Percentiles rank a stretch among this genome's conserved stretches.
Evolutionary conservation across 2,888 invertebrate genomes (phyloP).

Genomic region (Cryptocheilus praepositus): DNA sequence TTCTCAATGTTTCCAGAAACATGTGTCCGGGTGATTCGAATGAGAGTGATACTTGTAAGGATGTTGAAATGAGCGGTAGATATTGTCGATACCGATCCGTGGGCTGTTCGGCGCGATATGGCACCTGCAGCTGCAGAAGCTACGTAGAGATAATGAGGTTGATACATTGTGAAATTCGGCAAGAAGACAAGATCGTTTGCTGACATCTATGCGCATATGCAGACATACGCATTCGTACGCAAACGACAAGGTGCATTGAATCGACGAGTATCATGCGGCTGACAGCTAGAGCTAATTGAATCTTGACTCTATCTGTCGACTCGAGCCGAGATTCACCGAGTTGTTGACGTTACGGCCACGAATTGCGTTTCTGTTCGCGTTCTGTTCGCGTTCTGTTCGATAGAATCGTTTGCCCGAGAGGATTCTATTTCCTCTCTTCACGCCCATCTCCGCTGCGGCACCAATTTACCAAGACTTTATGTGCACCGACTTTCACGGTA

Average conservation of each 20-base stretch:
- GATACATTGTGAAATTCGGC: neutral
- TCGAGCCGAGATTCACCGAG: slow-evolving; percentile 63
- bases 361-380: slow-evolving; percentile 60
- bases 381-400: too few species aligned
- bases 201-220: slow-evolving; percentile 3
- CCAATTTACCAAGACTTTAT: too few species aligned
- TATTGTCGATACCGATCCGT: too few species aligned
- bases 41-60: too few species aligned
- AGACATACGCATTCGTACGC: slow-evolving; percentile 38
- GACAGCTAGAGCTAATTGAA: slow-evolving; percentile 73
- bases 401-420: slow-evolving; percentile 51
- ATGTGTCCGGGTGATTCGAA: too few species aligned
- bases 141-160: too few species aligned
- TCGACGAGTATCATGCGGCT: slow-evolving; percentile 72
- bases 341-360: slow-evolving; percentile 34
- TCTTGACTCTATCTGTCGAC: slow-evolving; percentile 73
- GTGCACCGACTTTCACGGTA: too few species aligned
- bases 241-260: slow-evolving; percentile 65
- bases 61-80: too few species aligned
- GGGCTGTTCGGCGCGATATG: too few species aligned
- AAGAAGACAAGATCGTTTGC: neutral
- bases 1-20: too few species aligned
- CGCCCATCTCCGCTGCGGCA: too few species aligned
- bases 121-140: too few species aligned
- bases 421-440: slow-evolving; percentile 40